Base-by-base conservation (phyloP, 2,888 invertebrate species). In the Stomorhina lunata region DNA sequence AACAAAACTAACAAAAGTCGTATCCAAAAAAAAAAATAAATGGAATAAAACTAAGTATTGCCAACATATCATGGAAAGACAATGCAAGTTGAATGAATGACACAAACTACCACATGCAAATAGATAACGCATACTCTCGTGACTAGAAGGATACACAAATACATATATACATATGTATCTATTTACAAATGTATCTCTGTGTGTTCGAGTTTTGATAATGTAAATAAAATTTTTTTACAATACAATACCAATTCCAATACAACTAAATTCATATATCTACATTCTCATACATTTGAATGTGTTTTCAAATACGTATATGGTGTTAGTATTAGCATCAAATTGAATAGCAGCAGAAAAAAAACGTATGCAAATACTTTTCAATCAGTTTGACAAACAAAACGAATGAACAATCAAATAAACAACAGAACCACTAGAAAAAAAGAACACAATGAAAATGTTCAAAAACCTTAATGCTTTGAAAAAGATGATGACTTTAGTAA, bases 341-440 rank as follows among this genome's bases (percentile, higher is more conserved):
- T 43, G 29, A 75, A 63, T 43, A 45, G 1, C 29, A 65, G 7
- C 40, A 40, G 1, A 17, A 27, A 9, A 34, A 37, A n/a, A 69
- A 37, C 57, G 61, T 71, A 65, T 71, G 48, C 66, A 81, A 77
- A 81, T 81, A 37, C 66, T 77, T 76, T 77, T 72, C 81, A 77
- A 81, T 81, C 81, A 77, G 81, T 53, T 68, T 72, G 59, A 68
- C 72, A 81, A 81, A 81, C 72, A 81, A 81, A 77, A 72, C 45
- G 65, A 77, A 72, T 37, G 65, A 71, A 59, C 71, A 77, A 76
- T 77, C 77, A 61, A 71, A 81, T 63, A 71, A 59, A 61, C 43
- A 78, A 55, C 10, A 40, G 34, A n/a, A n/a, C n/a, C 53, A 50
- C 12, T 27, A 53, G 4, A 17, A 32, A 50, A 9, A 73, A 50